These are phyloP conservation scores for Apistogramma diplotaenia DNA, from an alignment of 2,113 vertebrate genomes.

Conservation along the genomic window DNA sequence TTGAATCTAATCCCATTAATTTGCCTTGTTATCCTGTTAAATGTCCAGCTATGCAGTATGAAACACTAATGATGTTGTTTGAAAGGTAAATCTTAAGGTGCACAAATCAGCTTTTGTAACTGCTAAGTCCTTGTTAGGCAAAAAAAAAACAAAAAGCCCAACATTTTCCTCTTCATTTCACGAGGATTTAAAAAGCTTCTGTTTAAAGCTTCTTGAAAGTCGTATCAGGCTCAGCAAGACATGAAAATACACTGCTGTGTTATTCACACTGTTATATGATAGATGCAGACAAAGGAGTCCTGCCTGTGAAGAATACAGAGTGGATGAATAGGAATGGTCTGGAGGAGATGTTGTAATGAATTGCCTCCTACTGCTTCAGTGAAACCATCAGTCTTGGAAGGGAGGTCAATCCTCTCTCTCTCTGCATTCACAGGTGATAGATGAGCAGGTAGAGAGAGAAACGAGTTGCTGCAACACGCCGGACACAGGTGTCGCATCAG, in stretches of 20 bases:
- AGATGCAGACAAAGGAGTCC: neutral
- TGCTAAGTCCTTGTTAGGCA: neutral
- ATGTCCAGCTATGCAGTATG: neutral
- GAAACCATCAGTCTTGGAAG: neutral
- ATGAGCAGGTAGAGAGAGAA: constrained; percentile 84
- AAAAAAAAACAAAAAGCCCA: neutral
- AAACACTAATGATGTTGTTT: neutral
- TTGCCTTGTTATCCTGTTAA: neutral
- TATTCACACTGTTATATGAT: neutral
- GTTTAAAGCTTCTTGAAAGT: neutral
- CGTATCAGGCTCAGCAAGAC: neutral
- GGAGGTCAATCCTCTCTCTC: neutral
- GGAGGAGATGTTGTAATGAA: neutral
- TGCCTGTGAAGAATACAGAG: neutral
- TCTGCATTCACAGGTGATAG: constrained; percentile 70
- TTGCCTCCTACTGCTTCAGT: neutral
- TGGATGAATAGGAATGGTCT: neutral
- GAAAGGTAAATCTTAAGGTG: neutral
- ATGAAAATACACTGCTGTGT: neutral
- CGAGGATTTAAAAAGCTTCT: neutral
- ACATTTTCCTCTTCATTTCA: neutral
- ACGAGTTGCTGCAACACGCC: constrained; percentile 18
- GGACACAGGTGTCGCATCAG: constrained; percentile 29
- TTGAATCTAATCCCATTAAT: constrained; percentile 4
- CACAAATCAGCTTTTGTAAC: neutral